phyloP scores from a whole-genome alignment of 2,888 invertebrate genomes.

The Drosophila longiperda region DNA sequence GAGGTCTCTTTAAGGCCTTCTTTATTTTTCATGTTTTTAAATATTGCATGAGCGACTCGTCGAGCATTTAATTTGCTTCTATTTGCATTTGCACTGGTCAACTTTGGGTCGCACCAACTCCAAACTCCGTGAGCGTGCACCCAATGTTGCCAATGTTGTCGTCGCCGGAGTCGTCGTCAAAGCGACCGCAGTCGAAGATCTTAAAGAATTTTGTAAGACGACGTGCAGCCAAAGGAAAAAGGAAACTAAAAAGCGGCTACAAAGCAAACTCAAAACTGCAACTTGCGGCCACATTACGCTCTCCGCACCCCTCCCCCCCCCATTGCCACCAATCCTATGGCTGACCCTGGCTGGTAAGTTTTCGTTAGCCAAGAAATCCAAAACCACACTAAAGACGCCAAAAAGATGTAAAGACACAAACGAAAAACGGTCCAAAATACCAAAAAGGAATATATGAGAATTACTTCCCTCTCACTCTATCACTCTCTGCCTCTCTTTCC shows the following conservation, averaged over 20 bases:
- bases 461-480: neutral
- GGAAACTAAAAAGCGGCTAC: conserved; percentile 34
- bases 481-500: neutral
- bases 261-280: conserved; percentile 62
- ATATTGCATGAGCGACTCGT: conserved; percentile 64
- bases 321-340: neutral
- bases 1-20: conserved; percentile 35
- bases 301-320: neutral
- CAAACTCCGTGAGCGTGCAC: neutral
- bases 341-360: conserved; percentile 62
- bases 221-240: conserved; percentile 60
- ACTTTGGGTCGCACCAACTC: conserved; percentile 7
- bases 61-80: conserved; percentile 60
- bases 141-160: conserved; percentile 24
- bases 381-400: conserved; percentile 79
- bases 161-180: conserved; percentile 78
- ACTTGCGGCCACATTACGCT: conserved; percentile 45
- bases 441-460: conserved; percentile 48
- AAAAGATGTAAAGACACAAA: conserved; percentile 69
- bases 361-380: conserved; percentile 72
- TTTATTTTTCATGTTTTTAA: conserved; percentile 20
- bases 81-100: conserved; percentile 71
- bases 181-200: conserved; percentile 82
- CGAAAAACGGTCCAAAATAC: conserved; percentile 54
- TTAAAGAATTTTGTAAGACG: conserved; percentile 78